Evolutionary conservation across 2,888 invertebrate species (phyloP), one percentile per base, ranked within the genome.

Genomic region (Apantesis nais): DNA sequence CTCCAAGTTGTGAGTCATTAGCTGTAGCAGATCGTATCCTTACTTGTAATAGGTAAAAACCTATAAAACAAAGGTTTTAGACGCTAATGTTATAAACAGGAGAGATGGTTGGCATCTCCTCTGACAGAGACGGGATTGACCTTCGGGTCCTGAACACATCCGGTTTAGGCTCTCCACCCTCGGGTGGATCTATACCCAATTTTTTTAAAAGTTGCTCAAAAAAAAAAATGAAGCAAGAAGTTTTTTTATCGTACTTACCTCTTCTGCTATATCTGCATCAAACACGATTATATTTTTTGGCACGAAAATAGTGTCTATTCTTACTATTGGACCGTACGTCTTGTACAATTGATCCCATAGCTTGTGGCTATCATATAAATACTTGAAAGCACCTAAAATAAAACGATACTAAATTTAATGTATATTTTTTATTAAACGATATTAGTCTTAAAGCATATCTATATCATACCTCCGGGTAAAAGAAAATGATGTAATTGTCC

Each of bases 401-500:
- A 22, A 7, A 22, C 22, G 48, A 48, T 48, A 8, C 48, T 22
- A 16, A 22, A 22, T 22, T 44, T 44, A 4, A 48, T 48, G 22
- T 48, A 9, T 19, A 22, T 48, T 48, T 9, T 9, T 4, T 48
- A n/a, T n/a, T n/a, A n/a, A n/a, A n/a, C n/a, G 2, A 44, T 41
- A 19, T 3, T 1, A 44, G 2, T 44, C 14, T 44, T 19, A 44
- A 0, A 19, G 16, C 12, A 44, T 19, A 16, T 44, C 48, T 2
- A 44, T n/a, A n/a, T n/a, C 44, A 67, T 72, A 82, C 83, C 82
- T 72, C 80, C 79, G 2, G 80, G 81, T 44, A 83, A 58, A 63
- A 63, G 16, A 68, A 83, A 83, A 37, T 80, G 79, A 34, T 76
- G 77, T 1, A 83, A 19, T 39, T 74, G 76, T 48, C 92, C 92